Evolutionary conservation across 2,888 invertebrate genomes (phyloP).

Genomic region (Apantesis nais): DNA sequence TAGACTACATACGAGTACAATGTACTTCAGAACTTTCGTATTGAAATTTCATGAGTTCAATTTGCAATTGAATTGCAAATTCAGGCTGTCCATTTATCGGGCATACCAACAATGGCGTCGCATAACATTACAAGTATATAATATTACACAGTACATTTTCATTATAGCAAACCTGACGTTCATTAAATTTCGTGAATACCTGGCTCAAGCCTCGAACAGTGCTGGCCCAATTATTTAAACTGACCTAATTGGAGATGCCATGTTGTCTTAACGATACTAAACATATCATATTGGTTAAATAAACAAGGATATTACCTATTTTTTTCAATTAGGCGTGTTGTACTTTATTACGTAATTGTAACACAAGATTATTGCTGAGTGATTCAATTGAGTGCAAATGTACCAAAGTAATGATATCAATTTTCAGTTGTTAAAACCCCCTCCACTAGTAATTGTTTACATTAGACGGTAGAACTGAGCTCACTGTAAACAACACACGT

Average conservation of each 20-base stretch:
- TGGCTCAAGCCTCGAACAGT: conserved; percentile 23
- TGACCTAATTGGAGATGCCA: conserved; percentile 42
- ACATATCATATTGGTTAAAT: conserved; percentile 12
- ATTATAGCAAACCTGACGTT: conserved; percentile 37
- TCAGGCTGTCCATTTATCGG: conserved; percentile 52
- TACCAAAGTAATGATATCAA: conserved; percentile 24
- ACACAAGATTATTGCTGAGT: conserved; percentile 8
- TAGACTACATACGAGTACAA: conserved; percentile 19
- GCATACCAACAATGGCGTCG: conserved; percentile 52
- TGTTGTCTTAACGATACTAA: conserved; percentile 6
- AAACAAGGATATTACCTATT: conserved; percentile 6
- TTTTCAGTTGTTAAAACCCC: conserved; percentile 24
- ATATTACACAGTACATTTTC: conserved; percentile 37
- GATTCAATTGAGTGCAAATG: background rate
- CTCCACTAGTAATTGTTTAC: conserved; percentile 17
- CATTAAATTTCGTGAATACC: conserved; percentile 37
- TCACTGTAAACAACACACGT: conserved; percentile 24
- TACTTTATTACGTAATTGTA: conserved; percentile 13
- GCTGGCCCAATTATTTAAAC: conserved; percentile 35
- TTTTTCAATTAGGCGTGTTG: conserved; percentile 8
- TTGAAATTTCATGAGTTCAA: conserved; percentile 51
- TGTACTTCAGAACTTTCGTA: conserved; percentile 44
- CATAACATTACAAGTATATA: conserved; percentile 50
- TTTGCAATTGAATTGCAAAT: conserved; percentile 59
- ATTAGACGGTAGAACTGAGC: conserved; percentile 24